These are phyloP conservation scores for Eustalomyia histrio DNA, from an alignment of 2,888 invertebrate species.

Conservation along the genomic window DNA sequence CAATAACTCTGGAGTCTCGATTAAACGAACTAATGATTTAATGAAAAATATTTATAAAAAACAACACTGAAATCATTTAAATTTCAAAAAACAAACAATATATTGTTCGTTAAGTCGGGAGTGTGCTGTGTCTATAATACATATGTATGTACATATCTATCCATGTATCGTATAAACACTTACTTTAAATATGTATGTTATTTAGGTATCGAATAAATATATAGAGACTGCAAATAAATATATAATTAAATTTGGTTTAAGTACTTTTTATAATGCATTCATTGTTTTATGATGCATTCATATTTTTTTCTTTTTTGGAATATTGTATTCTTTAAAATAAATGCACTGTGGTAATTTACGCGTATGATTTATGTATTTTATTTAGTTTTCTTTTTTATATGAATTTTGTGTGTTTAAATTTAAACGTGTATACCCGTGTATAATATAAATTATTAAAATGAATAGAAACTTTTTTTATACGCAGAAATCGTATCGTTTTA, in stretches of 20 bases:
- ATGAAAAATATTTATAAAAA: too few species aligned
- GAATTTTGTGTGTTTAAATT: neutral
- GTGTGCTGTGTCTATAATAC: too few species aligned
- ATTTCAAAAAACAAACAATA: too few species aligned
- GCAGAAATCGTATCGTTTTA: slow-evolving; percentile 27
- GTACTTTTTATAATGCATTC: neutral
- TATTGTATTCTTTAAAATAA: neutral
- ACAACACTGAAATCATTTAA: too few species aligned
- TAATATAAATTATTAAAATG: neutral
- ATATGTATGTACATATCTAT: neutral
- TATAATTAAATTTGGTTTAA: neutral
- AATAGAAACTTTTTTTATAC: slow-evolving; percentile 14
- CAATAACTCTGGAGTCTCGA: too few species aligned
- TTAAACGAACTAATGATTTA: too few species aligned
- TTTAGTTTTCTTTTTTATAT: neutral
- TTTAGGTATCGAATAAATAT: neutral
- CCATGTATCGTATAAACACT: slow-evolving; percentile 12
- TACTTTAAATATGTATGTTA: slow-evolving; percentile 21
- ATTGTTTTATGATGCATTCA: neutral
- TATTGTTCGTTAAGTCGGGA: too few species aligned
- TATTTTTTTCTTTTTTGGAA: neutral
- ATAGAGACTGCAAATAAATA: neutral
- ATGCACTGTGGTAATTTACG: neutral
- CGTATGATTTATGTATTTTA: neutral
- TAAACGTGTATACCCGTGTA: neutral